A percentile compares a stretch with the other conserved stretches of the same genome.
Conservation (phyloP, 2,888 invertebrate species). For the Conomelus anceps region DNA sequence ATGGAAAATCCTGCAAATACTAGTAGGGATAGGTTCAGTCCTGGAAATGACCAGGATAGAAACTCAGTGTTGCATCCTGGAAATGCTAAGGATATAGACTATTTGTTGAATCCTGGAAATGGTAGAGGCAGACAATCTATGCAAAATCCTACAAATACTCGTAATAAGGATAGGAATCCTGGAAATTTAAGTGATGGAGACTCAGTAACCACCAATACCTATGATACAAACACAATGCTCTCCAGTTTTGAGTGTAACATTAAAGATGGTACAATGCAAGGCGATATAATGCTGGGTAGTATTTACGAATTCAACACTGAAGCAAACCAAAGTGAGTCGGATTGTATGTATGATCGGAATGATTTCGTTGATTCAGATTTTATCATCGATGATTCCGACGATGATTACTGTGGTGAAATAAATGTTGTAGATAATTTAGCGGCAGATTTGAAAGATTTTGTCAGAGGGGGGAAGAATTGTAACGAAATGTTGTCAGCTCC, state of each 20-base stretch:
- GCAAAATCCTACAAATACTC: not conserved
- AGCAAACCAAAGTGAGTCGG: not conserved
- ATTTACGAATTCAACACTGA: not conserved
- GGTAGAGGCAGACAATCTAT: no score
- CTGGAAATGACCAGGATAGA: not conserved
- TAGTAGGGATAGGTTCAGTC: not conserved
- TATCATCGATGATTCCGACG: not conserved
- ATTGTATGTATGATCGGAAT: not conserved
- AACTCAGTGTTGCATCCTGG: not conserved
- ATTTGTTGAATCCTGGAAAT: not conserved
- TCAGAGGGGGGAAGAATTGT: not conserved
- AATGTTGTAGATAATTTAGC: not conserved
- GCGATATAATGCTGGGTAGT: not conserved
- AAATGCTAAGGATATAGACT: not conserved
- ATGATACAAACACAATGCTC: not conserved
- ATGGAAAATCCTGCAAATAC: no score
- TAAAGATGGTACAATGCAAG: not conserved
- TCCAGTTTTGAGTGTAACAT: not conserved
- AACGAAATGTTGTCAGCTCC: no score
- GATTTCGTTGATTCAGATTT: not conserved
- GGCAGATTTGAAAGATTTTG: not conserved
- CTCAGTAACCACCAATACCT: not conserved
- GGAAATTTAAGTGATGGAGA: no score
- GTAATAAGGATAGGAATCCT: no score
- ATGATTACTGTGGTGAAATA: no score